Percentiles rank a stretch among this genome's conserved stretches.
phyloP scores from a whole-genome alignment of 2,113 vertebrate species.

The Pterophyllum scalare region DNA sequence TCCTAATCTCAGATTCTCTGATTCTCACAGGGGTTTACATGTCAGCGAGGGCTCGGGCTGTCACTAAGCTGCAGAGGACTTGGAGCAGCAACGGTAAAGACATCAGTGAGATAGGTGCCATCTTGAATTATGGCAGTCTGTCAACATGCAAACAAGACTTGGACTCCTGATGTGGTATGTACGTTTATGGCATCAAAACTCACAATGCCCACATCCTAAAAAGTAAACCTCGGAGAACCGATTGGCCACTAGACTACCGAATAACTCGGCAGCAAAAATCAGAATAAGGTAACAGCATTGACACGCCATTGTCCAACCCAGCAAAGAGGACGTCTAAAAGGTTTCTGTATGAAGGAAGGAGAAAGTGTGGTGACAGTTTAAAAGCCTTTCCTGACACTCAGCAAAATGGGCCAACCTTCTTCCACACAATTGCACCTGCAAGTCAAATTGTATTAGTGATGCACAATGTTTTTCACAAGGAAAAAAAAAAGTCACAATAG shows the following conservation, averaged over 20 bases:
- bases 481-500: constrained; percentile 61
- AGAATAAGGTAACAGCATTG: constrained; percentile 39
- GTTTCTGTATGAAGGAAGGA: constrained; percentile 71
- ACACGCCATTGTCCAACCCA: constrained; percentile 63
- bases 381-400: constrained; percentile 78
- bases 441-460: constrained; percentile 84
- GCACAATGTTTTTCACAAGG: constrained; percentile 68
- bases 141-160: constrained; percentile 59
- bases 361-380: constrained; percentile 82
- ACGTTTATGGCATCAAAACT: constrained; percentile 46
- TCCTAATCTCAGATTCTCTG: constrained; percentile 51
- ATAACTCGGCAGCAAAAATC: constrained; percentile 47
- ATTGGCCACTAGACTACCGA: constrained; percentile 41
- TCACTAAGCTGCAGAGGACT: constrained; percentile 41
- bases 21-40: constrained; percentile 46
- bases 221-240: constrained; percentile 26
- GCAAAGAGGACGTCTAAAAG: constrained; percentile 73
- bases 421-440: constrained; percentile 81
- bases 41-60: constrained; percentile 36
- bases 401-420: constrained; percentile 75
- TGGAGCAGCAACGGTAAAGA: constrained; percentile 49
- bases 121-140: constrained; percentile 70
- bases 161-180: constrained; percentile 38
- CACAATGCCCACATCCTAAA: neutral
- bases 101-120: constrained; percentile 69